Evolutionary conservation across 2,888 invertebrate species (phyloP), one percentile per base, ranked within the genome.

Genomic region (Anaspis maculata): DNA sequence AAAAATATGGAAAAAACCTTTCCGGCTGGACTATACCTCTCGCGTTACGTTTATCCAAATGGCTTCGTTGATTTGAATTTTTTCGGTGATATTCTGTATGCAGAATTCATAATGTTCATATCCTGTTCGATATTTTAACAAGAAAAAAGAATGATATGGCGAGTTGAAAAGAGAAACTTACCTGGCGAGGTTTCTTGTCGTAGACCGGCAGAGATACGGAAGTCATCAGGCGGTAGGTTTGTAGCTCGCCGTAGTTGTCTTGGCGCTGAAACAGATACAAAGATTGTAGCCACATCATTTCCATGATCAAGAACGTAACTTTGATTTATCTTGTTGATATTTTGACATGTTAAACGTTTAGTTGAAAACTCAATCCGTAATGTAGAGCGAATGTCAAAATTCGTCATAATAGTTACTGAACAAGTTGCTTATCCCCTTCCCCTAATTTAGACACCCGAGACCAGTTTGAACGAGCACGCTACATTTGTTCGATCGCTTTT

Each of bases 71-170:
- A 89, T 79, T 77, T 89, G 86, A 73, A 88, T 83, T 77, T 86
- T 83, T 81, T 89, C 87, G 75, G 88, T 89, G 82, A 90, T 86
- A 77, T 90, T 90, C 90, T 90, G 86, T 74, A 11, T n/a, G n/a
- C 7, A 78, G 77, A 76, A 75, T 80, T 37, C 33, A 34, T 24
- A 30, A 32, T 27, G 25, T 30, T 31, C 35, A 25, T 21, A 34
- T 23, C 28, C 23, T 12, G 6, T 24, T 25, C n/a, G 21, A 23
- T 9, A 19, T 19, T 9, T 6, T 19, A 19, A 19, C 5, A 19
- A 19, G 6, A 6, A 19, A 19, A 19, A 9, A 19, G 9, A 19
- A 5, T 19, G 19, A 19, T 5, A 19, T n/a, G n/a, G n/a, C n/a
- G n/a, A n/a, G n/a, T n/a, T n/a, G n/a, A n/a, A n/a, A n/a, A n/a